These are phyloP conservation scores for Netelia inedita DNA, from an alignment of 2,888 invertebrate species.

Conservation along the genomic window DNA sequence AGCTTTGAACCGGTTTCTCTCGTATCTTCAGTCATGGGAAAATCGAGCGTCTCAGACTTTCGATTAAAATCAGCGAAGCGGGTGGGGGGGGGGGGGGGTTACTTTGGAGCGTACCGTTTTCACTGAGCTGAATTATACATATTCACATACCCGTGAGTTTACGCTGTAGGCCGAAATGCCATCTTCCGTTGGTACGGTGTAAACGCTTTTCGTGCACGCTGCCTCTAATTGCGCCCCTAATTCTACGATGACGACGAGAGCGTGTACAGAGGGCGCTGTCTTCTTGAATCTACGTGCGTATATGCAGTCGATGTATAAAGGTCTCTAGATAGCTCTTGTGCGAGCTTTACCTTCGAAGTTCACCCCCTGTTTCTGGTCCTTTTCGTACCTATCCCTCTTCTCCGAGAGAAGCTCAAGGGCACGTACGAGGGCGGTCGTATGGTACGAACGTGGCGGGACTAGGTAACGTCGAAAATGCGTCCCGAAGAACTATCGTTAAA, in stretches of 20 bases:
- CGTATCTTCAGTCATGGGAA: not conserved
- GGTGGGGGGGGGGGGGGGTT: not conserved
- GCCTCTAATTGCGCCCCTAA: slow-evolving; percentile 62
- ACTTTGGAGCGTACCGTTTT: not conserved
- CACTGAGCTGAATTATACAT: not conserved
- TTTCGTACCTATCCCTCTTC: slow-evolving; percentile 1
- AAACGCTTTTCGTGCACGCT: slow-evolving; percentile 57
- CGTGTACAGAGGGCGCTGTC: slow-evolving; percentile 10
- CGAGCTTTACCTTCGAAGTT: slow-evolving; percentile 14
- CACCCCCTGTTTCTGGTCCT: slow-evolving; percentile 2
- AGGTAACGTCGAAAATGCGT: slow-evolving; percentile 69
- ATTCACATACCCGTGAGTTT: not conserved
- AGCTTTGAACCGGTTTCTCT: slow-evolving; percentile 10
- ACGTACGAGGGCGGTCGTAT: slow-evolving; percentile 67
- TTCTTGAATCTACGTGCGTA: slow-evolving; percentile 23
- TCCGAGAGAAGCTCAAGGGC: slow-evolving; percentile 39
- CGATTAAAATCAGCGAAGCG: slow-evolving; percentile 33
- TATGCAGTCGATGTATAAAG: slow-evolving; percentile 4
- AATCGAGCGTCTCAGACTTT: slow-evolving; percentile 22
- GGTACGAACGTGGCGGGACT: slow-evolving; percentile 68
- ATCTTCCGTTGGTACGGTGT: slow-evolving; percentile 46
- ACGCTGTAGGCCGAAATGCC: not conserved
- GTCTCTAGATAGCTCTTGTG: slow-evolving; percentile 11
- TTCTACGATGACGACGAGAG: slow-evolving; percentile 42
- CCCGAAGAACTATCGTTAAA: slow-evolving; percentile 68